These are phyloP conservation scores for Parazoanthus darwini DNA, from an alignment of 92 coral and sea anemone genomes.

Conservation along the genomic window DNA sequence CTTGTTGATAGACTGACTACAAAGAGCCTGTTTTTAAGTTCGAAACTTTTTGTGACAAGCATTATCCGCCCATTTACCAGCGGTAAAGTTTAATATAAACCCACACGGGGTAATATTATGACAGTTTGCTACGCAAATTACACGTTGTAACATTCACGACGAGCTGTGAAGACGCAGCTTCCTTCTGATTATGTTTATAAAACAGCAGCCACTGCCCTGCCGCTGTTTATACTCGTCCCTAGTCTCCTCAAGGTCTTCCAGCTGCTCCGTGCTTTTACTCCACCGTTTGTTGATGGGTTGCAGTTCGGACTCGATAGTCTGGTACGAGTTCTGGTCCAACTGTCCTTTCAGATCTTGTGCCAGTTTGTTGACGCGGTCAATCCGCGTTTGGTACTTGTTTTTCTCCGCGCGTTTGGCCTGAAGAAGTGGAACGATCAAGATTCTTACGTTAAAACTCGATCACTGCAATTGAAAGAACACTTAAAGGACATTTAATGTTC, in stretches of 20 bases:
- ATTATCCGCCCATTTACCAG: background rate
- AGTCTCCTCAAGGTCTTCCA: conserved; percentile 13
- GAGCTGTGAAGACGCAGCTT: conserved; percentile 19
- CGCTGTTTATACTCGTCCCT: conserved; percentile 14
- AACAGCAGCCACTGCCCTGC: conserved; percentile 1
- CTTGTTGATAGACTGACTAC: background rate
- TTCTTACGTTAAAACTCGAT: background rate
- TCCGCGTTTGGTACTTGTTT: conserved; percentile 6
- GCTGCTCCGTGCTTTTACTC: conserved; percentile 37
- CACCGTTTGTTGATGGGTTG: conserved; percentile 29
- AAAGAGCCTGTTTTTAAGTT: background rate
- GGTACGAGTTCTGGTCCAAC: conserved; percentile 30
- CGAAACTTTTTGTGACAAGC: too few relatives aligned
- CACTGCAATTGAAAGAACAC: background rate
- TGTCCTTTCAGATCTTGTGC: conserved; percentile 28
- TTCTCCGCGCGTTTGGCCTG: conserved; percentile 16
- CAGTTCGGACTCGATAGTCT: conserved; percentile 22
- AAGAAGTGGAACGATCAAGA: background rate
- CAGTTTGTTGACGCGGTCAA: conserved; percentile 31
- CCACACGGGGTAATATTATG: background rate
- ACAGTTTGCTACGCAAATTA: background rate
- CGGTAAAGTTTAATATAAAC: background rate
- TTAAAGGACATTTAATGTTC: background rate
- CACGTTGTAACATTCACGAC: background rate
- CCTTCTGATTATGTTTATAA: conserved; percentile 15